Evolutionary conservation across 2,888 invertebrate species (phyloP).

Genomic region (Prostheceraeus crozeri): DNA sequence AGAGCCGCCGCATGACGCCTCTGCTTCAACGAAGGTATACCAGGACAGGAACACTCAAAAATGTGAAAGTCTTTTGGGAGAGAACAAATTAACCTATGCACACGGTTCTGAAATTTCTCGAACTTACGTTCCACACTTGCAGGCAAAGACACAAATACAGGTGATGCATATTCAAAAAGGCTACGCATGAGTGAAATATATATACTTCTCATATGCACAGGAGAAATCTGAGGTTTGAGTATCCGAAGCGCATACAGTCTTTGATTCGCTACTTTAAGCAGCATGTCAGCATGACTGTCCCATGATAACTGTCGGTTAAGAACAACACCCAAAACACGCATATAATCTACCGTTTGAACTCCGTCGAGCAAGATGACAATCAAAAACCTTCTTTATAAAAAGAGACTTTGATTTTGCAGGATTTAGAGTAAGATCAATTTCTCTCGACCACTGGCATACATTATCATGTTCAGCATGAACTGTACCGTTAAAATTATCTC

Average conservation of each 20-base stretch:
- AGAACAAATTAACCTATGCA: not conserved
- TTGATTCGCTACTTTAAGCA: not conserved
- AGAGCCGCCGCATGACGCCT: no score
- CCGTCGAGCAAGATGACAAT: no score
- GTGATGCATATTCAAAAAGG: constrained; percentile 12
- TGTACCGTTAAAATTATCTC: not conserved
- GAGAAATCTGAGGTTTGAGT: not conserved
- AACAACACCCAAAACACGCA: no score
- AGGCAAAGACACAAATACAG: not conserved
- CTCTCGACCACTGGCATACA: no score
- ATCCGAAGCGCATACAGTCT: constrained; percentile 2
- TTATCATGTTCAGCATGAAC: no score
- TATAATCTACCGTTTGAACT: no score
- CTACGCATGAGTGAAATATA: not conserved
- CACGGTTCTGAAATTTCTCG: constrained; percentile 4
- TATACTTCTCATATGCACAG: not conserved
- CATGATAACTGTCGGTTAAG: not conserved
- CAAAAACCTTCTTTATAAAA: no score
- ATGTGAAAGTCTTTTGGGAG: no score
- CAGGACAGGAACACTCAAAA: no score
- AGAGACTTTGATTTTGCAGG: no score
- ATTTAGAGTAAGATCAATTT: no score
- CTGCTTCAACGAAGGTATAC: no score
- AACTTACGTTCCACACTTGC: not conserved
- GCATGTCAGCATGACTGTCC: not conserved